Evolutionary conservation across 2,113 vertebrate genomes (phyloP).

Genomic region (Zosterops japonicus): DNA sequence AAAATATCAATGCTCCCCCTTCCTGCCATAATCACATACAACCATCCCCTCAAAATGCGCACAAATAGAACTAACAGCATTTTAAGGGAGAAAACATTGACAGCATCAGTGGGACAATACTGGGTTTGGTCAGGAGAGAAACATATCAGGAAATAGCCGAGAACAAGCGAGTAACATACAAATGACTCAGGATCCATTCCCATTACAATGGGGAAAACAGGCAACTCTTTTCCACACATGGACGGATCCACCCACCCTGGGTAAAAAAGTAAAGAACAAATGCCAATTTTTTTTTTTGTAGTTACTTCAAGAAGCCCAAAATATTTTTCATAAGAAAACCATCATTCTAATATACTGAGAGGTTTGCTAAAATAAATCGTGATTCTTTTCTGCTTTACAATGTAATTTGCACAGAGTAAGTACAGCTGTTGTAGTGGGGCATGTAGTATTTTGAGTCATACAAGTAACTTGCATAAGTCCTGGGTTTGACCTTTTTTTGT

Average conservation of each 20-base stretch:
- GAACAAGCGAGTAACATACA: background rate
- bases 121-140: background rate
- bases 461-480: background rate
- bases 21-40: background rate
- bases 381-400: background rate
- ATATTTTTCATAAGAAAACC: background rate
- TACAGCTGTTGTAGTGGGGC: background rate
- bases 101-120: background rate
- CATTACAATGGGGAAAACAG: constrained; percentile 5
- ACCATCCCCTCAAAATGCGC: background rate
- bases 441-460: background rate
- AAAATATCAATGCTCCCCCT: background rate
- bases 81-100: background rate
- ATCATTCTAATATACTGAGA: background rate
- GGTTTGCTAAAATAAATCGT: background rate
- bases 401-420: background rate
- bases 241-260: background rate
- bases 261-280: background rate
- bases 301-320: background rate
- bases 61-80: background rate
- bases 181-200: constrained; percentile 32
- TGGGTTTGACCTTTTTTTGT: background rate
- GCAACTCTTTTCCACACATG: background rate
- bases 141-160: constrained; percentile 9
- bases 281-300: background rate